A percentile compares a stretch with the other conserved stretches of the same genome.
Evolutionary conservation across 1,140 invertebrate genomes (phyloP).

Genomic region (Latrodectus geometricus): DNA sequence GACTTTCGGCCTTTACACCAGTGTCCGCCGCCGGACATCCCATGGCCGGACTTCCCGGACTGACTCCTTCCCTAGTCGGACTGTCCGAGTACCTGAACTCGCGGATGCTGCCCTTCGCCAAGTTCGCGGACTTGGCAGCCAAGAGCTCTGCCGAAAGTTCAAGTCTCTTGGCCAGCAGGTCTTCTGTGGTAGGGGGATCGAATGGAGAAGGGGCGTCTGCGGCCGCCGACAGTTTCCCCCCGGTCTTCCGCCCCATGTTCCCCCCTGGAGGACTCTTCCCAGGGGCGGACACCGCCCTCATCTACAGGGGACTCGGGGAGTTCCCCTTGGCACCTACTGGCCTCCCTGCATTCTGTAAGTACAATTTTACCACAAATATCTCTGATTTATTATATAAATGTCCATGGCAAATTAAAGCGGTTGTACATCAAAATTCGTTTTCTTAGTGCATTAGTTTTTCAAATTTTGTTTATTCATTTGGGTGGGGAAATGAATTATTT

Average conservation of each 20-base stretch:
- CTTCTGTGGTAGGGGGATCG: slow-evolving; percentile 2
- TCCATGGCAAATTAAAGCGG: neutral
- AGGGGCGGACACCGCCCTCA: slow-evolving; percentile 63
- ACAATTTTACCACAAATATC: slow-evolving; percentile 64
- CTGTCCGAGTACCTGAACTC: slow-evolving; percentile 57
- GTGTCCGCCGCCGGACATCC: slow-evolving; percentile 46
- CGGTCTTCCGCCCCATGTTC: slow-evolving; percentile 66
- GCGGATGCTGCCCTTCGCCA: slow-evolving; percentile 56
- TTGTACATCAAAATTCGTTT: neutral
- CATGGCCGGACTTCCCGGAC: slow-evolving; percentile 9
- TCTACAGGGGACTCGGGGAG: slow-evolving; percentile 58
- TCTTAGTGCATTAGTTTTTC: too few species aligned
- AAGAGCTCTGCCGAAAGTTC: slow-evolving; percentile 28
- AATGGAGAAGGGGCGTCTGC: neutral
- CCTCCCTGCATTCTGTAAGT: slow-evolving; percentile 76
- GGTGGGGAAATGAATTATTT: too few species aligned
- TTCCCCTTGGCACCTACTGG: slow-evolving; percentile 67
- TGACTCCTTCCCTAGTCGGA: slow-evolving; percentile 48
- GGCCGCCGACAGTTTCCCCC: slow-evolving; percentile 60
- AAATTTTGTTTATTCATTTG: too few species aligned
- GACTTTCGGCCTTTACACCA: slow-evolving; percentile 48
- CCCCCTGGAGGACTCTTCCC: slow-evolving; percentile 71
- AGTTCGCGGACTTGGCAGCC: slow-evolving; percentile 54
- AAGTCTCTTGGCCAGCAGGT: slow-evolving; percentile 8
- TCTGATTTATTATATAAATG: slow-evolving; percentile 13